Evolutionary conservation across 2,797 vertebrate genomes (phyloP).

Genomic region (Neostethus bicornis): DNA sequence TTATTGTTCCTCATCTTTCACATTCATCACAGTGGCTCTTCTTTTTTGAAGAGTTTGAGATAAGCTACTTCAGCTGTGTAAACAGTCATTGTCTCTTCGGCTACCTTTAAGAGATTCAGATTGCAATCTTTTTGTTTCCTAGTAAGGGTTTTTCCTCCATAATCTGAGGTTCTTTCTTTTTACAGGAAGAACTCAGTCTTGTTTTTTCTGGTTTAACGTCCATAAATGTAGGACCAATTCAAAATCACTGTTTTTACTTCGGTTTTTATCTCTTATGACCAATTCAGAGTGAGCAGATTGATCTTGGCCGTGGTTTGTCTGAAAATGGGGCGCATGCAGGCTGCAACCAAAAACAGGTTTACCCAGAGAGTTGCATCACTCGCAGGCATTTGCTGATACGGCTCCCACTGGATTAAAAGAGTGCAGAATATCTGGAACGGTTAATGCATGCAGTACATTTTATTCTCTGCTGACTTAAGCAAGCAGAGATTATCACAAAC

Average conservation of each 20-base stretch:
- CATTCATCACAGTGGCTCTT: constrained; percentile 1
- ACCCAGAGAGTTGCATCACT: constrained; percentile 46
- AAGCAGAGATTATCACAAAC: constrained; percentile 26
- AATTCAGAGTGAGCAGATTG: constrained; percentile 21
- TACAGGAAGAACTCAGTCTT: constrained; percentile 13
- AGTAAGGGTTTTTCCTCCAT: constrained; percentile 42
- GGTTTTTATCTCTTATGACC: neutral
- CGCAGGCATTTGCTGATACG: constrained; percentile 39
- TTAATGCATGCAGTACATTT: constrained; percentile 49
- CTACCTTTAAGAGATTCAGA: constrained; percentile 56
- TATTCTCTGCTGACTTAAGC: constrained; percentile 45
- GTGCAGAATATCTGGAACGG: constrained; percentile 52
- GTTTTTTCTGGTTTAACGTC: constrained; percentile 20
- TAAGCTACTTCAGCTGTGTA: constrained; percentile 59
- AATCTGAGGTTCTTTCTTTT: constrained; percentile 27
- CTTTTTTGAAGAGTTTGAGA: constrained; percentile 10
- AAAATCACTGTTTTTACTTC: constrained; percentile 10
- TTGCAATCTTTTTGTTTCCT: constrained; percentile 60
- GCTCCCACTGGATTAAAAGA: constrained; percentile 54
- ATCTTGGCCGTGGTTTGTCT: constrained; percentile 30
- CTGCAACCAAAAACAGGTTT: constrained; percentile 21
- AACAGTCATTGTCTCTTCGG: constrained; percentile 55
- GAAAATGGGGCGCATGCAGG: constrained; percentile 6
- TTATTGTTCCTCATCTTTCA: constrained; percentile 7
- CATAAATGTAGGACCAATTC: constrained; percentile 1